Evolutionary conservation across 2,113 vertebrate species (phyloP), one percentile per base, ranked within the genome.

Genomic region (Myiozetetes cayanensis): DNA sequence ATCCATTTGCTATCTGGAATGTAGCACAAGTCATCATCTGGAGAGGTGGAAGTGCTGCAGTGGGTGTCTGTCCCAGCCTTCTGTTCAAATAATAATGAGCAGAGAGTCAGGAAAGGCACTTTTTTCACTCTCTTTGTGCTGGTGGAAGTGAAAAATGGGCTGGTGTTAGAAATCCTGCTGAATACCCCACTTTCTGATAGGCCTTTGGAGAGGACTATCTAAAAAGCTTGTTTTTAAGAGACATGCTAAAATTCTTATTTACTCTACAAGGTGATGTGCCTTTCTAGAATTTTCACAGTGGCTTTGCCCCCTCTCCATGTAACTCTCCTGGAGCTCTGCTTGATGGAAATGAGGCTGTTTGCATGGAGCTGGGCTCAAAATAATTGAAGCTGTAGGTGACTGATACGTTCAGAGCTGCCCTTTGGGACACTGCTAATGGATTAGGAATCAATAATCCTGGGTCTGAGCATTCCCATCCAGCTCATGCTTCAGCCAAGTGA

Each of bases 11-110:
- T 93, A 11, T 67, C 68, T 77, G 59, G 47, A 87, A 67, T 90
- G 68, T n/a, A 90, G 68, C 56, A 25, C 37, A 79, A 87, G 70
- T 79, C 70, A 80, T 91, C 80, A 17, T 58, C 63, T 53, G 27
- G 41, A 44, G 78, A 86, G 79, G 56, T 91, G 47, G n/a, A 91
- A 93, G 46, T 39, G 46, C 63, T 93, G 79, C 79, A 70, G 55
- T 59, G 74, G 75, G 50, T 50, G 58, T 68, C 46, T 85, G n/a
- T 82, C 52, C 65, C 39, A 47, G 74, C 41, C 63, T 85, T 82
- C 77, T 87, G 55, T 46, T 89, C 78, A 84, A 91, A 63, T 63
- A 90, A 70, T 81, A 73, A 87, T 88, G 81, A 90, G 50, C 78
- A 93, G 62, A 47, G 47, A 65, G 41, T 53, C 46, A 49, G 62